Conservation (phyloP, 2,888 invertebrate species). For the Pandemis heparana region DNA sequence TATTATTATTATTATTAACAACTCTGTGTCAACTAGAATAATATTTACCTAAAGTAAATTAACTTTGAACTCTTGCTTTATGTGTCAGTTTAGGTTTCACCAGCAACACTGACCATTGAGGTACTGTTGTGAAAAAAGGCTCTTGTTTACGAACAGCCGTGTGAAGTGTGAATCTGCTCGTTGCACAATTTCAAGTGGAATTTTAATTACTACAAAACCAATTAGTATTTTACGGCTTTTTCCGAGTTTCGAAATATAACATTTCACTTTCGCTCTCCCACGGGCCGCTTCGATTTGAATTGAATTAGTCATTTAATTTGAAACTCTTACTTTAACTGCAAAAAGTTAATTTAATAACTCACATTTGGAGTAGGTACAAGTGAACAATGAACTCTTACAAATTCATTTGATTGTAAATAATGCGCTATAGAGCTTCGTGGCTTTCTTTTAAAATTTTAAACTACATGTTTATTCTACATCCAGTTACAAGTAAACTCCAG, state of each 20-base stretch:
- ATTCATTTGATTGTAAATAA: slow-evolving; percentile 1
- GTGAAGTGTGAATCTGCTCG: slow-evolving; percentile 9
- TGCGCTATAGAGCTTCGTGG: not conserved
- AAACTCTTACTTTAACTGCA: slow-evolving; percentile 35
- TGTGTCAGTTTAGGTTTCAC: not conserved
- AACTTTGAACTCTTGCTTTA: not conserved
- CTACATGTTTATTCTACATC: slow-evolving; percentile 6
- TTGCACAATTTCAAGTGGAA: slow-evolving; percentile 24
- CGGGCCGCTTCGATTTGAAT: slow-evolving; percentile 39
- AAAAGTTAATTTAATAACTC: slow-evolving; percentile 30
- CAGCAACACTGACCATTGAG: not conserved
- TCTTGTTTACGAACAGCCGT: slow-evolving; percentile 6
- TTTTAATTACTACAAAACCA: slow-evolving; percentile 27
- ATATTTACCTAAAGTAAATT: not conserved
- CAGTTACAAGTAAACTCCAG: no score
- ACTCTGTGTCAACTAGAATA: not conserved
- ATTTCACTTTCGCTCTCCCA: slow-evolving; percentile 40
- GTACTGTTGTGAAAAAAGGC: not conserved
- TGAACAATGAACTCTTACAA: slow-evolving; percentile 35
- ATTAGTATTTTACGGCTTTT: slow-evolving; percentile 39
- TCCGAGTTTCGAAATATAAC: slow-evolving; percentile 27
- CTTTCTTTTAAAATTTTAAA: slow-evolving; percentile 4
- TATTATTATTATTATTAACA: no score
- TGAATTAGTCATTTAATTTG: slow-evolving; percentile 34
- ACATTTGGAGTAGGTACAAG: slow-evolving; percentile 5